Evolutionary conservation across 2,797 vertebrate species (phyloP), one percentile per base, ranked within the genome.

Genomic region (Amblyopsis hoosieri): DNA sequence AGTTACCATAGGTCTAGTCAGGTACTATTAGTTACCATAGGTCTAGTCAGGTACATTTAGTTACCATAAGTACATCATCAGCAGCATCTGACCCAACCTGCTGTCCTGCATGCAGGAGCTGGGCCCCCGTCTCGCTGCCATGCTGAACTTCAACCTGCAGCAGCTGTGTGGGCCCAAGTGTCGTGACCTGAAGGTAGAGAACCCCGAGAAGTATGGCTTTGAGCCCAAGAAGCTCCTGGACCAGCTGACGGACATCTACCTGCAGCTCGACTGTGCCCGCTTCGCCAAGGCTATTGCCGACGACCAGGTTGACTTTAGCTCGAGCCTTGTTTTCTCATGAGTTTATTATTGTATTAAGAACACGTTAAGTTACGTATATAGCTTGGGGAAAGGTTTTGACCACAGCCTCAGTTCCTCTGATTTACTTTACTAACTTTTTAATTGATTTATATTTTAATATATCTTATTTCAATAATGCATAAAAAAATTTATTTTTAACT

Each of bases 171-270:
- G 98, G 45, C 97, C 98, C 1, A 99, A 99, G 72, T 99, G 98
- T 89, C 95, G 98, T 9, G 98, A 99, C 89, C 90, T 99, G 85
- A 99, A 99, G 87, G 98, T 99, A 0, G 98, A 99, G 81, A 99
- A 99, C 88, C 98, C 98, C 0, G 98, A 99, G 90, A 99, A 99
- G 60, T 99, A 99, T 0, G 98, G 98, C 60, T 99, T 99, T 87
- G 98, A 99, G 91, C 98, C 98, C 85, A 99, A 99, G 93, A 99
- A 98, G 90, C 95, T 99, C 67, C 83, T 99, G 86, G 97, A 99
- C 91, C 97, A 99, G 85, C 94, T 99, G 72, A 99, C 98, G 0
- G 98, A 99, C 78, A 99, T 99, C 83, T 99, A 99, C 72, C 85
- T 99, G 70, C 97, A 99, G 89, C 91, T 99, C 29, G 97, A 99